phyloP scores from a whole-genome alignment of 2,888 invertebrate genomes.

The Alcis repandata region DNA sequence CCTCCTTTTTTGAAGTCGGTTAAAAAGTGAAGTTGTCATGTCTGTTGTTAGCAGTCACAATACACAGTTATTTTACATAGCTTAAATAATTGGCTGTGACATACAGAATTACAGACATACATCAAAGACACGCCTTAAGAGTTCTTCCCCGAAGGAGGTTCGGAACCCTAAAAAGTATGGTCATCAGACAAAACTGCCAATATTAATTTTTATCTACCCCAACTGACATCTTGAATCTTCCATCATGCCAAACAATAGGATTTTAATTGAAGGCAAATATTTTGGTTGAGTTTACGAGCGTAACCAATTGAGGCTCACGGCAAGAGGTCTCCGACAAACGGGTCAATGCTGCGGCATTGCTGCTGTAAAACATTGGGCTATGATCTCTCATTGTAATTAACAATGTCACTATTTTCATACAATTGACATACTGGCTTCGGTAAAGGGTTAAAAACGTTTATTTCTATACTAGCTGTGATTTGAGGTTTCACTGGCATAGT shows the following conservation, averaged over 20 bases:
- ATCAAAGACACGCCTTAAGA: no score
- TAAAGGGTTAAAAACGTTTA: not conserved
- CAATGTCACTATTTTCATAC: slow-evolving; percentile 35
- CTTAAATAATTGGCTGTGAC: no score
- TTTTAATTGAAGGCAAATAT: slow-evolving; percentile 32
- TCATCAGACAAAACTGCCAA: not conserved
- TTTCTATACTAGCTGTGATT: no score
- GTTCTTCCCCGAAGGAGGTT: no score
- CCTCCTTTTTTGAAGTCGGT: no score
- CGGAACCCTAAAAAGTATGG: no score
- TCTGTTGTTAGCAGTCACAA: no score
- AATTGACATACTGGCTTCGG: slow-evolving; percentile 31
- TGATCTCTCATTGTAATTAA: slow-evolving; percentile 41
- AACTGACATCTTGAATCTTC: not conserved
- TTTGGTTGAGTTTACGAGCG: slow-evolving; percentile 44
- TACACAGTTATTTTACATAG: no score
- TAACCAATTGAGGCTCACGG: slow-evolving; percentile 49
- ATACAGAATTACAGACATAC: no score
- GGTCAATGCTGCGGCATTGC: slow-evolving; percentile 55
- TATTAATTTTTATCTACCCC: not conserved
- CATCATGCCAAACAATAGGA: slow-evolving; percentile 1
- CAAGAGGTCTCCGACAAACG: slow-evolving; percentile 48
- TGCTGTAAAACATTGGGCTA: slow-evolving; percentile 41
- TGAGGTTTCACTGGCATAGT: no score
- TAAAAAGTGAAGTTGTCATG: no score